These are phyloP conservation scores for Hermetia illucens DNA, from an alignment of 1,140 invertebrate species.

Conservation along the genomic window DNA sequence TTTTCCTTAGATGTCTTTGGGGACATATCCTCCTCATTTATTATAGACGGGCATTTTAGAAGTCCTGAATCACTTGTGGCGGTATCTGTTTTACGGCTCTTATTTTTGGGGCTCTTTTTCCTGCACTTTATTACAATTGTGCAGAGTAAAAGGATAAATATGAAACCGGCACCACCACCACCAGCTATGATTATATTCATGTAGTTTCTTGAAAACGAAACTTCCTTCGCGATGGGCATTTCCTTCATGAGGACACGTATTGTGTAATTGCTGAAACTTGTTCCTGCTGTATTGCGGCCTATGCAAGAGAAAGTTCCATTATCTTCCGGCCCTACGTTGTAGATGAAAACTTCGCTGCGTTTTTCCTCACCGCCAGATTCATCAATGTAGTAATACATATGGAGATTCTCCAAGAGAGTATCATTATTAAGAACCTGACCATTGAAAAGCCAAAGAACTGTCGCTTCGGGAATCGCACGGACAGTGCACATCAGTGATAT, in stretches of 20 bases:
- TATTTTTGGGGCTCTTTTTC: slow-evolving; percentile 38
- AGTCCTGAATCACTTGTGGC: slow-evolving; percentile 19
- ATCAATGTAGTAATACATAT: slow-evolving; percentile 51
- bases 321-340: slow-evolving; percentile 54
- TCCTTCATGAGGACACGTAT: slow-evolving; percentile 56
- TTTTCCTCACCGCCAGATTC: slow-evolving; percentile 53
- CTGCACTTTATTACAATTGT: slow-evolving; percentile 46
- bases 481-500: slow-evolving; percentile 64
- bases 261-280: slow-evolving; percentile 58
- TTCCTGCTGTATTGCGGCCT: slow-evolving; percentile 69
- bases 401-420: slow-evolving; percentile 44
- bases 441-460: slow-evolving; percentile 66
- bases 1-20: slow-evolving; percentile 17
- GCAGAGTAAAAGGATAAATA: slow-evolving; percentile 43
- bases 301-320: slow-evolving; percentile 70
- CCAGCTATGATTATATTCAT: slow-evolving; percentile 41
- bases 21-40: slow-evolving; percentile 24
- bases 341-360: slow-evolving; percentile 59
- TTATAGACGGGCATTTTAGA: slow-evolving; percentile 26
- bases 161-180: slow-evolving; percentile 42
- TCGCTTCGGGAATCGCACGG: slow-evolving; percentile 60
- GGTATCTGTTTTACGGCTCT: slow-evolving; percentile 31
- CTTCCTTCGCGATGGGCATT: slow-evolving; percentile 46
- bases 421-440: slow-evolving; percentile 58
- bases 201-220: slow-evolving; percentile 50